Base-by-base conservation (phyloP, 2,888 invertebrate genomes). In the Diachrysia chrysitis region DNA sequence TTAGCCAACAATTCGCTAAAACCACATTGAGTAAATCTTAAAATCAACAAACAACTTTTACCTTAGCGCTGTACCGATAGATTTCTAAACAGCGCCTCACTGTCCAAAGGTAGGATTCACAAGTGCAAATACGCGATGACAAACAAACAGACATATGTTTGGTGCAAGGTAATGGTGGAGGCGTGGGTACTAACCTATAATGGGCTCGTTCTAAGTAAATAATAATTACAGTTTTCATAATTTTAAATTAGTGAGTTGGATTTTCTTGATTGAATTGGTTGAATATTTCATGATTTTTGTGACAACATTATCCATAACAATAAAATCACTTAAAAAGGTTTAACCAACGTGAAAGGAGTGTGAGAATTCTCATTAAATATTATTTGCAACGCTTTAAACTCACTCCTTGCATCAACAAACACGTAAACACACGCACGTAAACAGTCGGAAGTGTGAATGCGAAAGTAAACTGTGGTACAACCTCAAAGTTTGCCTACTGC, bases 81-180 rank as follows among this genome's bases (percentile, higher is more conserved):
- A 83, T 87, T 87, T 87, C 88, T 85, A 88, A 87, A 88, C 84
- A 85, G 83, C 75, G 82, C 77, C 82, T 85, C 84, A 83, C 82
- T 84, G 76, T 79, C 70, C 77, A 81, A 78, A 85, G 83, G 85
- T 84, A 76, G 85, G 83, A 87, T 84, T 84, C 85, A 81, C 83
- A 69, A 67, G 79, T 76, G 84, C 83, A 85, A 89, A 88, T 84
- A 87, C 62, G 73, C 73, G 69, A 63, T 66, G 75, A 58, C 59
- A 48, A 63, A 66, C 72, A 77, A 70, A 79, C 78, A 67, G 56
- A 57, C 67, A 58, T 19, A 63, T 62, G 65, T 60, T 57, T 68
- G 71, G 48, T 58, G n/a, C 63, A 71, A 66, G 55, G 46, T 19
- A 64, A 7, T 51, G 23, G 21, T 61, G 29, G 29, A 25, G 25